These are phyloP conservation scores for Anticlea derivata DNA, from an alignment of 2,888 invertebrate species.

Conservation along the genomic window DNA sequence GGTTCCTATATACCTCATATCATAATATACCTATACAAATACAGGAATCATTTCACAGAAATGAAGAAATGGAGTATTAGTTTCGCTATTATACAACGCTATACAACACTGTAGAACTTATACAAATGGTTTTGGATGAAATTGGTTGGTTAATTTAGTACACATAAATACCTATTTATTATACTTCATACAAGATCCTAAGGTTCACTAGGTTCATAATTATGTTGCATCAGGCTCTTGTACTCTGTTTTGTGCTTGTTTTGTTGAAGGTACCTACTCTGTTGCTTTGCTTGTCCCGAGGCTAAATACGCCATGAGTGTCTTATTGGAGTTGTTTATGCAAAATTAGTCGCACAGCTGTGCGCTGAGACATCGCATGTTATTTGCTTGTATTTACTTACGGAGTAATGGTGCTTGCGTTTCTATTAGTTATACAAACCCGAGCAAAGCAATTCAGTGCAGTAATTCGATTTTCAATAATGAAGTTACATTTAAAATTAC, in stretches of 20 bases:
- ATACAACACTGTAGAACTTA: no score
- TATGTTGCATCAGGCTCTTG: no score
- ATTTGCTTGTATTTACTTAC: slow-evolving; percentile 43
- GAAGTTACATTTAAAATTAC: background rate
- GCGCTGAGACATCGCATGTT: slow-evolving; percentile 42
- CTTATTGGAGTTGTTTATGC: slow-evolving; percentile 40
- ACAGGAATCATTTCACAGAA: slow-evolving; percentile 12
- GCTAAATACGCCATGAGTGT: slow-evolving; percentile 20
- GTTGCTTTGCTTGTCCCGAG: slow-evolving; percentile 4
- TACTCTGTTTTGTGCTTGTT: no score
- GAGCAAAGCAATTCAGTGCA: slow-evolving; percentile 42
- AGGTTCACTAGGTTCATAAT: no score
- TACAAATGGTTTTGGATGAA: no score
- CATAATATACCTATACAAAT: slow-evolving; percentile 7
- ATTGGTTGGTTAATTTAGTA: no score
- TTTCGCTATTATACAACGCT: background rate
- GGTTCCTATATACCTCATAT: no score
- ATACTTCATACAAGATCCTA: no score
- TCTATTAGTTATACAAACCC: slow-evolving; percentile 40
- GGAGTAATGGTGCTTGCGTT: slow-evolving; percentile 34
- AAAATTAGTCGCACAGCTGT: slow-evolving; percentile 54
- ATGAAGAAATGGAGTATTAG: background rate
- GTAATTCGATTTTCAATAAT: slow-evolving; percentile 15
- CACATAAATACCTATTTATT: no score
- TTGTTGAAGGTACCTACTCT: background rate